Conservation (phyloP, 2,113 vertebrate species). For the Ptilorrhoa leucosticta region DNA sequence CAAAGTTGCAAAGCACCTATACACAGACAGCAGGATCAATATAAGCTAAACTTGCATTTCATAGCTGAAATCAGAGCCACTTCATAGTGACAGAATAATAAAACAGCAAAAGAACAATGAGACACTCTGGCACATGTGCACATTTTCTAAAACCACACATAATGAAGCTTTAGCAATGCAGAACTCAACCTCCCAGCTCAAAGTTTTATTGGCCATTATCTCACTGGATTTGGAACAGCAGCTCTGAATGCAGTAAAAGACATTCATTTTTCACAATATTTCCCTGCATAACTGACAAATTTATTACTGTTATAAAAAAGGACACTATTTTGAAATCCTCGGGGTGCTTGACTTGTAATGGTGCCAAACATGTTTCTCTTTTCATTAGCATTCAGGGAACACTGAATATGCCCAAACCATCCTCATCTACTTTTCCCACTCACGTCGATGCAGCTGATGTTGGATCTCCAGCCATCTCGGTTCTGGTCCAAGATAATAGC, state of each 20-base stretch:
- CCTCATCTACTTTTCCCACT: neutral
- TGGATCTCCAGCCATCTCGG: neutral
- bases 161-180: slow-evolving; percentile 9
- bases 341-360: neutral
- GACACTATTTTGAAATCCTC: slow-evolving; percentile 47
- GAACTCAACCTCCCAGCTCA: neutral
- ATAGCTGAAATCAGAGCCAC: neutral
- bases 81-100: neutral
- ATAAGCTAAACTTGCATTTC: slow-evolving; percentile 29
- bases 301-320: slow-evolving; percentile 59
- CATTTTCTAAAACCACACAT: neutral
- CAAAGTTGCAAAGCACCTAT: neutral
- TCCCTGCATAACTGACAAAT: slow-evolving; percentile 55
- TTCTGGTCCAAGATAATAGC: neutral
- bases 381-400: slow-evolving; percentile 35
- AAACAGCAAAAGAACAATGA: neutral
- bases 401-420: neutral
- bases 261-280: slow-evolving; percentile 58
- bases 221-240: slow-evolving; percentile 33
- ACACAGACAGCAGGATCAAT: neutral
- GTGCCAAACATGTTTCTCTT: slow-evolving; percentile 16
- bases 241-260: slow-evolving; percentile 37
- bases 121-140: neutral
- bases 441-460: neutral
- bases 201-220: slow-evolving; percentile 62